phyloP scores from a whole-genome alignment of 2,797 vertebrate genomes.

The Bradypus variegatus region DNA sequence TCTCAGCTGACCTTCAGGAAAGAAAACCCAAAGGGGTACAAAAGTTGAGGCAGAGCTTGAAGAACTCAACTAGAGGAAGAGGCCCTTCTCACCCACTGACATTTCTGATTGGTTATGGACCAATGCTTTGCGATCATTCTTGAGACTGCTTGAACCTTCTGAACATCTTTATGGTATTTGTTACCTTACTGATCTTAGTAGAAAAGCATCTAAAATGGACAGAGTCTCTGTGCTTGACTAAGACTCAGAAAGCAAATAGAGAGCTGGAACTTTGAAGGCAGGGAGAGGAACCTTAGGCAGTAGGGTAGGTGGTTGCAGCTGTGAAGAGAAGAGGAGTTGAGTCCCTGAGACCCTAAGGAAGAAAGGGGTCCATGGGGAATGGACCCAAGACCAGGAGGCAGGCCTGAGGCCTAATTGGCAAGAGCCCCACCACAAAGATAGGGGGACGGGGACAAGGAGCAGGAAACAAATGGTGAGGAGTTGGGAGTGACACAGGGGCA shows the following conservation, averaged over 20 bases:
- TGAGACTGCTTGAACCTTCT: background rate
- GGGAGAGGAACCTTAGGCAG: background rate
- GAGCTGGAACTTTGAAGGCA: background rate
- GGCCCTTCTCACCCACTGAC: background rate
- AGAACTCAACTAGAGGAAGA: background rate
- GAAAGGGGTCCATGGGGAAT: background rate
- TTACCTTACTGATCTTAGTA: background rate
- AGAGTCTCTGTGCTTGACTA: background rate
- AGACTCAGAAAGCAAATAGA: too few relatives aligned
- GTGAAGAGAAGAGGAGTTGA: background rate
- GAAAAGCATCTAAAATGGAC: background rate
- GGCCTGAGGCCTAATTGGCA: background rate
- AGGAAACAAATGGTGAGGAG: background rate
- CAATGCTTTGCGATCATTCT: background rate
- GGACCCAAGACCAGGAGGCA: background rate
- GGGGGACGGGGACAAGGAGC: background rate
- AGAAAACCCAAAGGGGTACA: constrained; percentile 7
- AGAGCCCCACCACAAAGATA: background rate
- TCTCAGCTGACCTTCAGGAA: constrained; percentile 6
- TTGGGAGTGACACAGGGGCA: background rate
- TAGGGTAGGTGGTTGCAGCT: background rate
- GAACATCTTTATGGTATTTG: background rate
- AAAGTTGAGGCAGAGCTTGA: background rate
- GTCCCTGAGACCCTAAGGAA: background rate
- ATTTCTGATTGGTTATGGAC: background rate